Evolutionary conservation across 1,140 invertebrate species (phyloP), one percentile per base, ranked within the genome.

Genomic region (Yoshiicerus persimilis): DNA sequence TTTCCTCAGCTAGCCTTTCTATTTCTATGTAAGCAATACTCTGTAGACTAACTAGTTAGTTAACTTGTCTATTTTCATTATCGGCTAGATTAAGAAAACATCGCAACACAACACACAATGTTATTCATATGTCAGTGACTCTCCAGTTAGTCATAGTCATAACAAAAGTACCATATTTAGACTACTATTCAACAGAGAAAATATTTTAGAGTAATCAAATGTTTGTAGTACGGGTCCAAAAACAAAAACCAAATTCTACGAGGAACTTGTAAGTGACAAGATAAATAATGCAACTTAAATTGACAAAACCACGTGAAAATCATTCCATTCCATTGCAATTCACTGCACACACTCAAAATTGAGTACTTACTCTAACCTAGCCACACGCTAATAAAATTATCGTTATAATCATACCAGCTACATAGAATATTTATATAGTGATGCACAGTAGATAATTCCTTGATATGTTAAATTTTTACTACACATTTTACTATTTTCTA

Each of bases 191-290:
- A 4, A 80, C 4, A 80, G 75, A 80, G 75, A 80, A 80, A 32
- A 80, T 80, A 80, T 80, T 80, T 80, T 80, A 80, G 75, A 36
- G 75, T 70, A 80, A 23, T 9, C 30, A 38, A 80, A 80, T n/a
- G 47, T 20, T 56, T 56, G 70, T 77, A 80, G 75, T 80, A n/a
- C 34, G 75, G 75, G 75, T 80, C 75, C 75, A 80, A 80, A 10
- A 75, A 77, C 70, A 77, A 34, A 34, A 36, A 80, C 66, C 66
- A 30, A 70, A 30, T 32, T 30, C 25, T 27, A 70, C 25, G 25
- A 70, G 4, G 66, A 70, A 70, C 66, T 70, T 70, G 66, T 30
- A 70, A 70, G 30, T 32, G 66, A 70, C 25, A 27, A 16, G 66
- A 70, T 30, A 16, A 70, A 70, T 30, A 16, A n/a, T n/a, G n/a